phyloP scores from a whole-genome alignment of 2,888 invertebrate genomes.

The Hesperia comma region DNA sequence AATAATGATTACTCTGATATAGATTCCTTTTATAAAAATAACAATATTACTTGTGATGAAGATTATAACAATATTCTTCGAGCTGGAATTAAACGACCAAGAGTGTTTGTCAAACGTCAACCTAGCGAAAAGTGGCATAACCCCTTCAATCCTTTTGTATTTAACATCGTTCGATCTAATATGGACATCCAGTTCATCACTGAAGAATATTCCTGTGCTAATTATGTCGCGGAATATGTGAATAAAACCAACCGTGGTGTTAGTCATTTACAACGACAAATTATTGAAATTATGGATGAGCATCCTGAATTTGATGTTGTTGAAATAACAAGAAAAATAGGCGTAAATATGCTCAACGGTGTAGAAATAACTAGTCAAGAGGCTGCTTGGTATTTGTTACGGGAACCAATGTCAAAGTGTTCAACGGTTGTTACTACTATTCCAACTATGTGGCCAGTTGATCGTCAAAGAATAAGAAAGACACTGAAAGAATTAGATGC shows the following conservation, averaged over 20 bases:
- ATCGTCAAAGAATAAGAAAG: constrained; percentile 52
- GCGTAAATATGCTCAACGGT: constrained; percentile 40
- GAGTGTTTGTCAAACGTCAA: constrained; percentile 52
- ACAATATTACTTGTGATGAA: constrained; percentile 45
- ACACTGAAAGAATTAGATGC: constrained; percentile 51
- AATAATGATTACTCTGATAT: constrained; percentile 48
- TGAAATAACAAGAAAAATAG: constrained; percentile 46
- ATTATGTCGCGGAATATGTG: constrained; percentile 63
- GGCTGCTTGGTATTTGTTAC: constrained; percentile 52
- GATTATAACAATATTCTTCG: constrained; percentile 41
- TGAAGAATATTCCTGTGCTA: constrained; percentile 63
- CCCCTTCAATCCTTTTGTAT: constrained; percentile 60
- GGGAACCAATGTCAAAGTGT: constrained; percentile 1
- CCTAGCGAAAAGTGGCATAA: constrained; percentile 61
- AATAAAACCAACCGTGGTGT: constrained; percentile 59
- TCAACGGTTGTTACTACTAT: not conserved
- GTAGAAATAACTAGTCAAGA: constrained; percentile 51
- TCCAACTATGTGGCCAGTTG: constrained; percentile 50
- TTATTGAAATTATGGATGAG: constrained; percentile 49
- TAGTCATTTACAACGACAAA: constrained; percentile 54
- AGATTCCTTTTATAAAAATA: constrained; percentile 49
- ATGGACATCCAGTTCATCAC: constrained; percentile 59
- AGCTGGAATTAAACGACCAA: constrained; percentile 56
- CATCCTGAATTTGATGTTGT: constrained; percentile 49
- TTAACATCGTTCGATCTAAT: constrained; percentile 52